Percentiles rank a stretch among this genome's conserved stretches.
These are phyloP conservation scores for Meandrina meandrites DNA, from an alignment of 92 coral and sea anemone genomes.

Conservation along the genomic window DNA sequence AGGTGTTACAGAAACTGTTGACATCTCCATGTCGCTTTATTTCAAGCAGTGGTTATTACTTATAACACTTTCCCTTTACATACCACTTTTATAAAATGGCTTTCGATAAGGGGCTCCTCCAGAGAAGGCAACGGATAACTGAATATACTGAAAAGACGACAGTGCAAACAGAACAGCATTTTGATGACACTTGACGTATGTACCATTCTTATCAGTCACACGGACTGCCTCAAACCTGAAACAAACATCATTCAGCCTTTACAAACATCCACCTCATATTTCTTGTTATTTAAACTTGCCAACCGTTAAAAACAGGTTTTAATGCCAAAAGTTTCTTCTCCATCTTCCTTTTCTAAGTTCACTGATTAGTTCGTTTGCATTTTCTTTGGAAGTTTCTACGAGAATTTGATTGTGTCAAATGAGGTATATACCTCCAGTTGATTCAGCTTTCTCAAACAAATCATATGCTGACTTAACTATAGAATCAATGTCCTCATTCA, in stretches of 20 bases:
- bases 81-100: constrained; percentile 69
- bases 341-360: too few relatives aligned
- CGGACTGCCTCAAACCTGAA: constrained; percentile 73
- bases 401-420: too few relatives aligned
- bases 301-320: not conserved
- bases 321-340: too few relatives aligned
- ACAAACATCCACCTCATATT: not conserved
- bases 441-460: too few relatives aligned
- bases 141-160: constrained; percentile 81
- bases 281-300: not conserved
- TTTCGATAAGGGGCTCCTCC: constrained; percentile 82
- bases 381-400: too few relatives aligned
- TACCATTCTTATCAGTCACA: constrained; percentile 46
- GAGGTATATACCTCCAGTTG: too few relatives aligned
- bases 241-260: not conserved
- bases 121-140: constrained; percentile 78
- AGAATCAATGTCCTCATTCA: too few relatives aligned
- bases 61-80: constrained; percentile 5
- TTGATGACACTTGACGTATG: constrained; percentile 68
- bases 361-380: too few relatives aligned
- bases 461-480: too few relatives aligned
- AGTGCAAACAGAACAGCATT: constrained; percentile 79
- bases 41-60: not conserved
- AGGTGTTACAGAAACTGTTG: not conserved
- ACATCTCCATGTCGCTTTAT: not conserved